Percentiles rank a stretch among this genome's conserved stretches.
Conservation (phyloP, 2,113 vertebrate genomes). For the Menura novaehollandiae region DNA sequence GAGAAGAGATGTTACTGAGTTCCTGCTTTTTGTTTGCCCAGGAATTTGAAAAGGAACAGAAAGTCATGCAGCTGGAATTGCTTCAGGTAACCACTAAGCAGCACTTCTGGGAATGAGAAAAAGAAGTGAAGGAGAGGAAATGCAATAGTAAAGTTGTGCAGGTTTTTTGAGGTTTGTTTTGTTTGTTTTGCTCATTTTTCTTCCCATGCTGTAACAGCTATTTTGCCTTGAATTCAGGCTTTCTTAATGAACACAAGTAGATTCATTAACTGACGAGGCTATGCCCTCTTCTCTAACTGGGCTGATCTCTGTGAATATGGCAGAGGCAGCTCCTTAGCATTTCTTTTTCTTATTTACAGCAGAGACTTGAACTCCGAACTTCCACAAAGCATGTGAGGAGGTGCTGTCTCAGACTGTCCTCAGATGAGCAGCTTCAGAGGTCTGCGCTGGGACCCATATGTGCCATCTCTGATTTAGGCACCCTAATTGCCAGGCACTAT, state of each 20-base stretch:
- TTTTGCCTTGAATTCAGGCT: background rate
- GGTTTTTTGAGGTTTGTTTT: background rate
- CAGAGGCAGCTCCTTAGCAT: background rate
- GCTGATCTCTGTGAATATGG: background rate
- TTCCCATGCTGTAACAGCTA: background rate
- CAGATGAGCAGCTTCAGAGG: background rate
- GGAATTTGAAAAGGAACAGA: background rate
- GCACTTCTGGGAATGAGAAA: background rate
- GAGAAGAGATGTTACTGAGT: background rate
- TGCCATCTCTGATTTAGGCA: fast-evolving
- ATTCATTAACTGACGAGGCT: background rate
- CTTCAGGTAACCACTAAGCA: background rate
- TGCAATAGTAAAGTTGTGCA: background rate
- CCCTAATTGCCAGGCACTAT: background rate
- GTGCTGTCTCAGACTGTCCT: background rate
- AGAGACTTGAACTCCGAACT: background rate
- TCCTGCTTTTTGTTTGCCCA: background rate
- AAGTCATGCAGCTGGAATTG: background rate
- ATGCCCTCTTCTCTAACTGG: background rate
- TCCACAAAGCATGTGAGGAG: background rate
- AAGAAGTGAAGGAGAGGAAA: background rate
- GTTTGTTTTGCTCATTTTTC: background rate
- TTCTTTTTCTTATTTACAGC: background rate
- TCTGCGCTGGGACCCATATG: background rate
- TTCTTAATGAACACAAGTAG: background rate